Conservation (phyloP, 2,888 invertebrate genomes). For the Erebia aethiops region DNA sequence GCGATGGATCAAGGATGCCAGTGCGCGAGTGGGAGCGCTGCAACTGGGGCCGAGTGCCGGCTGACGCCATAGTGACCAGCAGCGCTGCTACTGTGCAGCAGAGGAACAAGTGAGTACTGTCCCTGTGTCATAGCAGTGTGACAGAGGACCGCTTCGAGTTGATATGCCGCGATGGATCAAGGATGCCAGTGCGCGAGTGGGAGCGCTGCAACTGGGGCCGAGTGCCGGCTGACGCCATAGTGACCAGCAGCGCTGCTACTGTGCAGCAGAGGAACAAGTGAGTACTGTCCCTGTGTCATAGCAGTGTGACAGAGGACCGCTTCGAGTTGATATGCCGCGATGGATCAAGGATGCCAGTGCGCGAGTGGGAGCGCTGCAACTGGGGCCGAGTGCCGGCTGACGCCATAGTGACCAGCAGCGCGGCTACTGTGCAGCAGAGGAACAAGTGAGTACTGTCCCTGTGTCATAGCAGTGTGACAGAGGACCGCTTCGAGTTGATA, state of each 20-base stretch:
- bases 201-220: constrained; percentile 92
- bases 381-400: constrained; percentile 94
- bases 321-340: constrained; percentile 93
- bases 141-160: constrained; percentile 89
- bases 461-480: constrained; percentile 81
- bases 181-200: constrained; percentile 87
- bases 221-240: constrained; percentile 92
- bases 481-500: constrained; percentile 89
- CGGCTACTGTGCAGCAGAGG: constrained; percentile 83
- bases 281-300: constrained; percentile 48
- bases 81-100: constrained; percentile 86
- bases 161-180: constrained; percentile 90
- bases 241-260: constrained; percentile 91
- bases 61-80: constrained; percentile 93
- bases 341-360: constrained; percentile 87
- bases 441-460: constrained; percentile 52
- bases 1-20: constrained; percentile 88
- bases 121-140: constrained; percentile 74
- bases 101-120: constrained; percentile 64
- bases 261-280: constrained; percentile 77
- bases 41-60: constrained; percentile 93
- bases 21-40: constrained; percentile 88
- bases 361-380: constrained; percentile 89
- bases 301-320: constrained; percentile 84
- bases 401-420: constrained; percentile 93